Evolutionary conservation across 2,797 vertebrate genomes (phyloP).

Genomic region (Periophthalmus magnuspinnatus): DNA sequence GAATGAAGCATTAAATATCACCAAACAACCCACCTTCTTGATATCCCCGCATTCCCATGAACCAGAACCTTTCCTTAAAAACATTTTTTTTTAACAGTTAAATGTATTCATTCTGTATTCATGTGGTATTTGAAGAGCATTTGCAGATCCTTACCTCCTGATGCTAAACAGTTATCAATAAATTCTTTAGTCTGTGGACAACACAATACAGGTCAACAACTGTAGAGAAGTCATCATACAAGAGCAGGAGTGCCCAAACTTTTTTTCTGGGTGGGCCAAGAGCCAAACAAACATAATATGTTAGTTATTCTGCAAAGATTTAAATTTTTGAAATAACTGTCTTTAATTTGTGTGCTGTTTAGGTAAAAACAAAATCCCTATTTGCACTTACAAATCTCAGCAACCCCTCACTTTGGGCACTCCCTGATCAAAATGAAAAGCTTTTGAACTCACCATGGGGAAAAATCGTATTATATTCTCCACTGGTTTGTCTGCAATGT

Average conservation of each 20-base stretch:
- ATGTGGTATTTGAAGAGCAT: background rate
- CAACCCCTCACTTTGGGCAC: no score
- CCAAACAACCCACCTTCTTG: conserved; percentile 84
- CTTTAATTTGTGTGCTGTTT: no score
- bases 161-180: conserved; percentile 96
- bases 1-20: background rate
- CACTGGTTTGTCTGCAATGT: conserved; percentile 99
- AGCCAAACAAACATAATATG: no score
- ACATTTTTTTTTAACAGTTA: background rate
- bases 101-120: background rate
- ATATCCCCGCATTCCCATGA: conserved; percentile 98
- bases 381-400: no score
- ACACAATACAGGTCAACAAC: conserved; percentile 10
- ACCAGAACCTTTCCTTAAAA: conserved; percentile 92
- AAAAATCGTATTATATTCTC: conserved; percentile 99
- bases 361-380: no score
- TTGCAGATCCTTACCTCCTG: conserved; percentile 82
- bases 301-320: no score
- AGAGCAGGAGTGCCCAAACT: no score
- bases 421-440: background rate
- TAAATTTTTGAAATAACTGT: no score
- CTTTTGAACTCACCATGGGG: conserved; percentile 84
- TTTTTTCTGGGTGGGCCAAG: no score
- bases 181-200: conserved; percentile 93
- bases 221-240: background rate